Conservation (phyloP, 2,797 vertebrate species). For the Lerista edwardsae region DNA sequence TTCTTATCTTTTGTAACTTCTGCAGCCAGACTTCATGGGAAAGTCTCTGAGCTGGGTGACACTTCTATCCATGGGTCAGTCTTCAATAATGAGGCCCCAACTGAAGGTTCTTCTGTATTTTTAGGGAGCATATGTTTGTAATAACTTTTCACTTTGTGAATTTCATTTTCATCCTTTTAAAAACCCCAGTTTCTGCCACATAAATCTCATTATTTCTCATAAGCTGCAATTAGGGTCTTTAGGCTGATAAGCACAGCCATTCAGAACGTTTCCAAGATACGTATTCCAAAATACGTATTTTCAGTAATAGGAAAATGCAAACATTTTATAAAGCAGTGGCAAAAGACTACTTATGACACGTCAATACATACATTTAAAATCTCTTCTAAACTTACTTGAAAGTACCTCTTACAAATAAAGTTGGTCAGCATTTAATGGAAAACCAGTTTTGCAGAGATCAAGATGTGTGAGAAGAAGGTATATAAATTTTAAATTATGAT, state of each 20-base stretch:
- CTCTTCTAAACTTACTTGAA: slow-evolving; percentile 39
- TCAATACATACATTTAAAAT: slow-evolving; percentile 38
- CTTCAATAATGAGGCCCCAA: slow-evolving; percentile 85
- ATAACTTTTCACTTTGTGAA: slow-evolving; percentile 79
- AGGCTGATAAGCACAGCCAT: slow-evolving; percentile 68
- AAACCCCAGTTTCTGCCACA: slow-evolving; percentile 76
- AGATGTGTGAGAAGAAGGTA: not conserved
- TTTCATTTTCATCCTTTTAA: slow-evolving; percentile 72
- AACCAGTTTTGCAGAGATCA: not conserved
- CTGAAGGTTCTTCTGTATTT: slow-evolving; percentile 78
- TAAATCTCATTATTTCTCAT: slow-evolving; percentile 86
- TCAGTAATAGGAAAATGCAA: slow-evolving; percentile 60
- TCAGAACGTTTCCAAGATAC: slow-evolving; percentile 55
- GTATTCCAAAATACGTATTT: slow-evolving; percentile 51
- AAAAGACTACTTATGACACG: slow-evolving; percentile 38
- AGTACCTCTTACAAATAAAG: slow-evolving; percentile 40
- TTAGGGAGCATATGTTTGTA: slow-evolving; percentile 77
- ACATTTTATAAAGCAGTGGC: slow-evolving; percentile 45
- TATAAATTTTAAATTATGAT: slow-evolving; percentile 29
- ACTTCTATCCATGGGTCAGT: slow-evolving; percentile 83
- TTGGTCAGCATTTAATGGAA: slow-evolving; percentile 27
- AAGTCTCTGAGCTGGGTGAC: slow-evolving; percentile 80
- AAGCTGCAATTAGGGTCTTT: slow-evolving; percentile 85
- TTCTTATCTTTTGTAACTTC: slow-evolving; percentile 84
- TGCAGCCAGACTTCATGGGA: slow-evolving; percentile 84